Base-by-base conservation (phyloP, 2,888 invertebrate species). In the Hirtodrosophila alboralis region DNA sequence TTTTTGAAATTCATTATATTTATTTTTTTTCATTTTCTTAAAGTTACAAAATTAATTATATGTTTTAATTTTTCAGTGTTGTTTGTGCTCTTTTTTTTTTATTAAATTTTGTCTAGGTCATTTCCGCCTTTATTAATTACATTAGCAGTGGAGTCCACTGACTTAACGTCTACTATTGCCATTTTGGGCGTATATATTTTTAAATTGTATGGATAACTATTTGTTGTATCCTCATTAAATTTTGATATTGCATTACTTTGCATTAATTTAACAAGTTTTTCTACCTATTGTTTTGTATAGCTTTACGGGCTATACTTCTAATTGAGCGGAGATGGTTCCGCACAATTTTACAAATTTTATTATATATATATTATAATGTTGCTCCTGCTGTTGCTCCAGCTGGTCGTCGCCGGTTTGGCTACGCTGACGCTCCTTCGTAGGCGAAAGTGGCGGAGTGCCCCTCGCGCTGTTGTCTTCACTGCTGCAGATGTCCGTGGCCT, bases 341-440 rank as follows among this genome's bases (percentile, higher is more conserved):
- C 43, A 8, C 31, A 31, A 43, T 31, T 43, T 30, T 21, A 31
- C 43, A 43, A 31, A 10, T 28, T 28, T 28, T 21, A 36, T 21
- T 21, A 36, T 33, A 14, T n/a, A n/a, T n/a, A n/a, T n/a, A n/a
- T n/a, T n/a, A 33, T 33, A 9, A 9, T 23, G 6, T 23, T 23
- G 1, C n/a, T n/a, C n/a, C n/a, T n/a, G 8, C 23, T 37, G 41
- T 16, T n/a, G 41, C 41, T 14, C 16, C 8, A 44, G 44, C 33
- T 44, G 44, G 44, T 44, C 44, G 23, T 33, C 44, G 33, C 33
- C 27, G 13, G 40, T 14, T 13, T 40, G 40, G 27, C 26, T 14
- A 27, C 27, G 27, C 40, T 40, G 40, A 40, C 40, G 27, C 40
- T 40, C 40, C 40, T 16, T 40, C 40, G 40, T 9, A 14, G 40